Evolutionary conservation across 2,797 vertebrate species (phyloP).

Genomic region (Acanthiza pusilla): DNA sequence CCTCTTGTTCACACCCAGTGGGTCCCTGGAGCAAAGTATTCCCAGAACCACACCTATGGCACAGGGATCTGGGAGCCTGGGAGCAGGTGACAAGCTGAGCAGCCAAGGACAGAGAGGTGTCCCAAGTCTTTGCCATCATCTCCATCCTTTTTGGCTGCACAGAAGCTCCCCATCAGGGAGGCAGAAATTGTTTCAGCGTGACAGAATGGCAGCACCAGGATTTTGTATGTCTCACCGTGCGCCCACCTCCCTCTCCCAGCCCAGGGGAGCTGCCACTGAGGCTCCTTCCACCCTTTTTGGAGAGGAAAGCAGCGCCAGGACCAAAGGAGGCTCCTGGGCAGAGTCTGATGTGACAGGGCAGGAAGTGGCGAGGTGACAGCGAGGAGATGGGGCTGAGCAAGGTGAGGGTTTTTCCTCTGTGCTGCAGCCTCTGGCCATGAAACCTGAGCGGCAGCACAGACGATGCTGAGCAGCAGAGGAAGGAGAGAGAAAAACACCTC

Average conservation of each 20-base stretch:
- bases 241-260: not conserved
- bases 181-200: not conserved
- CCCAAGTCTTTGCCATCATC: not conserved
- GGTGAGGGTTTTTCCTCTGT: not conserved
- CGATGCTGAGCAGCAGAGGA: not conserved
- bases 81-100: not conserved
- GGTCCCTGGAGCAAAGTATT: not conserved
- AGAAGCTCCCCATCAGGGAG: not conserved
- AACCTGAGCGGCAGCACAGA: not conserved
- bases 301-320: not conserved
- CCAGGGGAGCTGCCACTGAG: not conserved
- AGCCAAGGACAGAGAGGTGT: not conserved
- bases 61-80: not conserved
- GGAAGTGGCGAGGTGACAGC: not conserved
- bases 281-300: not conserved
- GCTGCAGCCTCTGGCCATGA: not conserved
- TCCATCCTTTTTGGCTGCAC: rapidly evolving
- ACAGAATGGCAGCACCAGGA: not conserved
- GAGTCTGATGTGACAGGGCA: not conserved
- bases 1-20: not conserved
- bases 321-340: not conserved
- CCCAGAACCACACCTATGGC: rapidly evolving
- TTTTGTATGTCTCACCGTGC: not conserved
- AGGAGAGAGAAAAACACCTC: not conserved
- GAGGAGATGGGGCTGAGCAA: not conserved